A percentile compares a stretch with the other conserved stretches of the same genome.
These are phyloP conservation scores for Papilio glaucus DNA, from an alignment of 1,140 invertebrate genomes.

Conservation along the genomic window DNA sequence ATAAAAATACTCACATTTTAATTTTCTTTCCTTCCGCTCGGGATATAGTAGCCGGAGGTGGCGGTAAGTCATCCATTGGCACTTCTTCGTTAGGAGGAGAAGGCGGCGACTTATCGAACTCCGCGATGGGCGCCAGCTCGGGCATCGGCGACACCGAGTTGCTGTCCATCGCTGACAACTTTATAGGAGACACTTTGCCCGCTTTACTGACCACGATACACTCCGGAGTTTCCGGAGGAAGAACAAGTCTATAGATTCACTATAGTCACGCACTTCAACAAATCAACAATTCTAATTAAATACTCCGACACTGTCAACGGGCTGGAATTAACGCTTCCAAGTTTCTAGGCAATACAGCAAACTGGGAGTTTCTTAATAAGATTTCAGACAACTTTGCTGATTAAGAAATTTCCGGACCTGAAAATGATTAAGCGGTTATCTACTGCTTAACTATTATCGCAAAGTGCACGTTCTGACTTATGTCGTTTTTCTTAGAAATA, in stretches of 20 bases:
- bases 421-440: slow-evolving; percentile 59
- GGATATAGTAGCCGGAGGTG: slow-evolving; percentile 84
- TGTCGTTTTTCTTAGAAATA: neutral
- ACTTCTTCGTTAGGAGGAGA: slow-evolving; percentile 85
- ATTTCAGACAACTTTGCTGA: slow-evolving; percentile 37
- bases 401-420: slow-evolving; percentile 54
- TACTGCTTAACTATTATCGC: slow-evolving; percentile 28
- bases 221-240: slow-evolving; percentile 51
- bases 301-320: slow-evolving; percentile 2
- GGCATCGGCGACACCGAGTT: slow-evolving; percentile 86
- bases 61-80: slow-evolving; percentile 85
- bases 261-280: neutral
- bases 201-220: slow-evolving; percentile 55
- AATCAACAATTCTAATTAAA: neutral
- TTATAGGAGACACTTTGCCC: slow-evolving; percentile 83
- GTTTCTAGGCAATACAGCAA: slow-evolving; percentile 21
- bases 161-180: slow-evolving; percentile 85
- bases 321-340: neutral
- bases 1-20: slow-evolving; percentile 69
- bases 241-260: neutral
- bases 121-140: slow-evolving; percentile 85
- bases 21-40: slow-evolving; percentile 83
- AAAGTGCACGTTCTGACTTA: slow-evolving; percentile 36
- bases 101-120: slow-evolving; percentile 87
- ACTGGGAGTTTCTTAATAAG: slow-evolving; percentile 38